Base-by-base conservation (phyloP, 2,113 vertebrate species). In the Myodes glareolus region DNA sequence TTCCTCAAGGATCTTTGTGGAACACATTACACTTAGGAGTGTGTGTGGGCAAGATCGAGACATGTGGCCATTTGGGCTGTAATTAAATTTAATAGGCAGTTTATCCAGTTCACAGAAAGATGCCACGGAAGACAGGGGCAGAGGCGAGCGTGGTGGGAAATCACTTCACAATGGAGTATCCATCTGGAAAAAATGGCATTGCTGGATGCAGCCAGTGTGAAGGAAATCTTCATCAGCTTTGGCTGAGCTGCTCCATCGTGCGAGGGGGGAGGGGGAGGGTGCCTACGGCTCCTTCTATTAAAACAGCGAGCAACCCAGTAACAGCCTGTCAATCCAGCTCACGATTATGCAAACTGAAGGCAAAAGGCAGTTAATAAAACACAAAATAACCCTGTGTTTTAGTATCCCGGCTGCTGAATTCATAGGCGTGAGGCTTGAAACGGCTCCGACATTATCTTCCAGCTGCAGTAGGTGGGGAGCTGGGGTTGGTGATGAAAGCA, bases 61-160 rank as follows among this genome's bases (percentile, higher is more conserved):
- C 97, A 97, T 98, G 98, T 88, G 98, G 98, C 98, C 98, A 98
- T 98, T 98, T 94, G 70, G 97, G 97, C 97, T 98, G 98, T 99
- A 99, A 99, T 99, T 99, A 98, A 98, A 99, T 99, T 98, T 99
- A 99, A 99, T 98, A 98, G 98, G 98, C 98, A 98, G 98, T 98
- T 99, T 98, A 98, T 98, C 98, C 97, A 97, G 98, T 98, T 98
- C 92, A 97, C 97, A 98, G 99, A 98, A 98, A 98, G 98, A 98
- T 97, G 97, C 98, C 98, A 97, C 45, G 91, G 97, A 90, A 6
- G 96, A 98, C 98, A 98, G 97, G 97, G 98, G 97, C 98, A 96
- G 97, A 98, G 97, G 97, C 97, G 92, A 98, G 98, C 98, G 97
- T 97, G 97, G 95, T 92, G 97, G 98, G 98, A 98, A 98, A 98